These are phyloP conservation scores for Pterocles burchelli DNA, from an alignment of 2,113 vertebrate genomes.

Conservation along the genomic window DNA sequence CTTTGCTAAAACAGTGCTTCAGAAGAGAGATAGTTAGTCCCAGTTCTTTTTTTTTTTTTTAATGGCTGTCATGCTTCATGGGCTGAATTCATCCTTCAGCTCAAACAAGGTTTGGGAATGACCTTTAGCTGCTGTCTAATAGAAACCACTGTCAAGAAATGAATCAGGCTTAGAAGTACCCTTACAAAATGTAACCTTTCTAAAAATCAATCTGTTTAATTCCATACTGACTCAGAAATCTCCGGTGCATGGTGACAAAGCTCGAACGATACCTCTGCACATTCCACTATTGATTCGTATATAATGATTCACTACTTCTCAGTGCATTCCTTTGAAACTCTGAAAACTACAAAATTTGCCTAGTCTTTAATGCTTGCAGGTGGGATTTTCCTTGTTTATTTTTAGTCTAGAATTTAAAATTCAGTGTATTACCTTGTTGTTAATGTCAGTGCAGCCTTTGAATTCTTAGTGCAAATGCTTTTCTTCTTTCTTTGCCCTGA, in stretches of 20 bases:
- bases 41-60: not conserved
- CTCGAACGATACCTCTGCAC: not conserved
- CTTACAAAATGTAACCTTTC: slow-evolving; percentile 4
- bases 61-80: accelerated
- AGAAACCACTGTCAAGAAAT: not conserved
- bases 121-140: not conserved
- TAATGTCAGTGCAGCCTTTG: not conserved
- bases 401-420: not conserved
- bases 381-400: not conserved
- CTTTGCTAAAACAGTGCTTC: not conserved
- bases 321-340: not conserved
- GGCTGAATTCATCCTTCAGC: not conserved
- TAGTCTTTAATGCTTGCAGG: not conserved
- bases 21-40: not conserved
- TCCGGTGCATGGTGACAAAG: not conserved
- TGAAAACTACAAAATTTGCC: not conserved
- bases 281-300: not conserved
- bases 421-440: not conserved
- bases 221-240: not conserved
- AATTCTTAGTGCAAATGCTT: not conserved
- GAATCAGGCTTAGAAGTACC: not conserved
- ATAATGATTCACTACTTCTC: not conserved
- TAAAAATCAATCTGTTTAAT: not conserved
- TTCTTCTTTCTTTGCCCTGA: not conserved
- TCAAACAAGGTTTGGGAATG: not conserved